These are phyloP conservation scores for Artibeus lituratus DNA, from an alignment of 2,797 vertebrate genomes.

Conservation along the genomic window DNA sequence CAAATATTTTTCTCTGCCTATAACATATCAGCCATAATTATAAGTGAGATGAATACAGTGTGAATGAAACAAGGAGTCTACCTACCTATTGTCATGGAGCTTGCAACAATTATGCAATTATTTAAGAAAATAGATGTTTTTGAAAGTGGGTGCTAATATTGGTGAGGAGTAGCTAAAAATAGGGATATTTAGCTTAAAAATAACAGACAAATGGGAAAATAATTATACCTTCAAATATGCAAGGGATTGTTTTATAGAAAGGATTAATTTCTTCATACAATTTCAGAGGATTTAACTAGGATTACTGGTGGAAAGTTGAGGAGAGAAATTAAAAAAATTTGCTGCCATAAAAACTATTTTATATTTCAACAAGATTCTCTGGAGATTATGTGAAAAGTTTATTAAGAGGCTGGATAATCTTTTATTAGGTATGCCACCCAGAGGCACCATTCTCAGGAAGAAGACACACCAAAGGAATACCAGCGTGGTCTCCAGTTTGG, in stretches of 20 bases:
- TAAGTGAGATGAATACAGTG: neutral
- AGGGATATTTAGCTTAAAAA: neutral
- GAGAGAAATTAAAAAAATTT: constrained; percentile 38
- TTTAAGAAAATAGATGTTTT: constrained; percentile 27
- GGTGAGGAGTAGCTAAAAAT: neutral
- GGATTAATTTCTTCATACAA: constrained; percentile 5
- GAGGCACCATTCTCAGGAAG: neutral
- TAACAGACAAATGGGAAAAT: neutral
- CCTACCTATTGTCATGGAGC: neutral
- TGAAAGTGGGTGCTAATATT: neutral
- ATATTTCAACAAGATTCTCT: neutral
- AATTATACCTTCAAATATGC: constrained; percentile 29
- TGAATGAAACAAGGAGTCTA: neutral
- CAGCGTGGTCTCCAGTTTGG: neutral
- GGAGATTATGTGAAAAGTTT: constrained; percentile 7
- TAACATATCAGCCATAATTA: neutral
- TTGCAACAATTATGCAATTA: neutral
- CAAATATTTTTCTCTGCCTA: neutral
- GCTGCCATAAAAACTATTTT: neutral
- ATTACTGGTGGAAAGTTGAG: constrained; percentile 24
- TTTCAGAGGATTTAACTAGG: constrained; percentile 2
- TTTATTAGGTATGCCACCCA: neutral
- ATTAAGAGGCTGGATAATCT: neutral
- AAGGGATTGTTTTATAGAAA: constrained; percentile 12
- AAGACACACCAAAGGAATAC: neutral